These are phyloP conservation scores for Helostoma temminkii DNA, from an alignment of 2,797 vertebrate genomes.

Conservation along the genomic window DNA sequence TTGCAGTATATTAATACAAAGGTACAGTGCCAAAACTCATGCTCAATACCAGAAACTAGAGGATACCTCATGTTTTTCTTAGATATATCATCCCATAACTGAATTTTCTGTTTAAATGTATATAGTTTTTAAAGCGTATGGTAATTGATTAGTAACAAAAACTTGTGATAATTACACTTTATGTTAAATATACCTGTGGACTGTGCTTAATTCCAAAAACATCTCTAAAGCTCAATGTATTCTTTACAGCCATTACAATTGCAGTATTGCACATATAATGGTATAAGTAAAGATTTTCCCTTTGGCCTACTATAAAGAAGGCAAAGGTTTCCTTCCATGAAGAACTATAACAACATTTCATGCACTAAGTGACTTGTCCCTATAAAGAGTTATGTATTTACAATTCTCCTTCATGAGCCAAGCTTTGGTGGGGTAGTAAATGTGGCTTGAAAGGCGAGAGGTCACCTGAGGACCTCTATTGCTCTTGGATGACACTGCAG, in stretches of 20 bases:
- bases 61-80: no score
- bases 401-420: slow-evolving; percentile 42
- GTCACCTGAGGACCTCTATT: slow-evolving; percentile 35
- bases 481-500: slow-evolving; percentile 54
- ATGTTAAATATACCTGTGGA: background rate
- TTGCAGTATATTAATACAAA: background rate
- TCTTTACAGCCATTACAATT: background rate
- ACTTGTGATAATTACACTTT: background rate
- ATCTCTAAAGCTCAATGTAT: slow-evolving; percentile 1
- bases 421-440: slow-evolving; percentile 34
- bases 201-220: background rate
- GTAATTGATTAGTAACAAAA: background rate
- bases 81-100: no score
- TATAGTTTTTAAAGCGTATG: background rate
- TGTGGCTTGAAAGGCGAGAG: slow-evolving; percentile 42
- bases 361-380: slow-evolving; percentile 50
- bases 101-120: no score
- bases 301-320: slow-evolving; percentile 24
- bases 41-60: no score
- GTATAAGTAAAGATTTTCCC: slow-evolving; percentile 27
- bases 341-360: slow-evolving; percentile 53
- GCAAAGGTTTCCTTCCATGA: slow-evolving; percentile 34
- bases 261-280: background rate
- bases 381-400: slow-evolving; percentile 66
- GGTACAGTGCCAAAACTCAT: no score